Percentiles rank a stretch among this genome's conserved stretches.
These are phyloP conservation scores for Steinernema khuongi DNA, from an alignment of 1,140 invertebrate species.

Conservation along the genomic window DNA sequence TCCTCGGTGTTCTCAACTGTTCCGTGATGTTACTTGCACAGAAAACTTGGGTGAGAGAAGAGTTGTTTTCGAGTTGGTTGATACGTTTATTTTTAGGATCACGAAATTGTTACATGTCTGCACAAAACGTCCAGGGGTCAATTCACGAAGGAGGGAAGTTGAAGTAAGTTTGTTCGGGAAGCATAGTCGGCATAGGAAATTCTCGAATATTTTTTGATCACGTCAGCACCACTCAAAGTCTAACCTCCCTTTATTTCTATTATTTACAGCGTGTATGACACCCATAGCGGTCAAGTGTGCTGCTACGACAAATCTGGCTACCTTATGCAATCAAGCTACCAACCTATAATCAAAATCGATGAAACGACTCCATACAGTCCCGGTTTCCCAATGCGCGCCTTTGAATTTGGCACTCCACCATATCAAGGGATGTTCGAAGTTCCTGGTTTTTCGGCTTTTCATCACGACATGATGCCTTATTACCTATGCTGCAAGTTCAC, in stretches of 20 bases:
- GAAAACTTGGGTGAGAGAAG: slow-evolving; percentile 48
- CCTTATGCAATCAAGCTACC: slow-evolving; percentile 55
- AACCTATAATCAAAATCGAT: slow-evolving; percentile 56
- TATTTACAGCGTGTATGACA: slow-evolving; percentile 47
- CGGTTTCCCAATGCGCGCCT: slow-evolving; percentile 51
- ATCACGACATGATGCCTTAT: slow-evolving; percentile 57
- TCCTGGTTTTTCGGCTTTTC: slow-evolving; percentile 51
- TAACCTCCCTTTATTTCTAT: slow-evolving; percentile 16
- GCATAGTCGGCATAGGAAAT: background rate
- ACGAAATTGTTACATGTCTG: slow-evolving; percentile 43
- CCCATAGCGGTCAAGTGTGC: slow-evolving; percentile 57
- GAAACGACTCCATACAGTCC: slow-evolving; percentile 57
- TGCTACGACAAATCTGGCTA: slow-evolving; percentile 55
- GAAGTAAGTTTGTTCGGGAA: slow-evolving; percentile 18
- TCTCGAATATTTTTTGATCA: slow-evolving; percentile 2
- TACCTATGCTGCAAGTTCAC: slow-evolving; percentile 58
- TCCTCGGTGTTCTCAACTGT: slow-evolving; percentile 53
- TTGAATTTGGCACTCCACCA: slow-evolving; percentile 54
- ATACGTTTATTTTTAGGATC: background rate
- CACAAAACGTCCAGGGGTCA: slow-evolving; percentile 57
- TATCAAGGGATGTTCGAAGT: slow-evolving; percentile 58
- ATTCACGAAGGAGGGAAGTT: slow-evolving; percentile 20
- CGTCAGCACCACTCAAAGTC: background rate
- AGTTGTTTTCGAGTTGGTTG: slow-evolving; percentile 32
- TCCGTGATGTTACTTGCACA: slow-evolving; percentile 56